phyloP scores from a whole-genome alignment of 2,113 vertebrate genomes.

The Cyprinodon brontotheroides region DNA sequence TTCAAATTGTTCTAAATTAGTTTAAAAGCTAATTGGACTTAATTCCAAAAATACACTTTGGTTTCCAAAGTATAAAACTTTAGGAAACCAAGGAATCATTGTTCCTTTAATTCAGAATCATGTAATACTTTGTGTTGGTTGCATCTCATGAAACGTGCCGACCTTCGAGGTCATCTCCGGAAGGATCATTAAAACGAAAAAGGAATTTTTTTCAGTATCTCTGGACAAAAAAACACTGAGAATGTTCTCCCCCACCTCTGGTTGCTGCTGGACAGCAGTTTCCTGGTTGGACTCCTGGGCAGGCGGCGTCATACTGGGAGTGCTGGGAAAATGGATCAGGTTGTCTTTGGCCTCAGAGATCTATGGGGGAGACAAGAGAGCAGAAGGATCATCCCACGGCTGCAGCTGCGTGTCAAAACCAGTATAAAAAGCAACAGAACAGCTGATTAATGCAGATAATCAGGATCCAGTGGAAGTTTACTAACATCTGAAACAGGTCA shows the following conservation, averaged over 20 bases:
- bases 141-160: no score
- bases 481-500: neutral
- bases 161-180: neutral
- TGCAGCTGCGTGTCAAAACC: no score
- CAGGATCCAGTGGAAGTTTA: neutral
- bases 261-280: slow-evolving; percentile 26
- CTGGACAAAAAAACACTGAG: no score
- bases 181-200: neutral
- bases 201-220: no score
- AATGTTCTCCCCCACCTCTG: slow-evolving; percentile 51
- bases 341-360: slow-evolving; percentile 86
- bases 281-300: slow-evolving; percentile 61
- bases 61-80: no score
- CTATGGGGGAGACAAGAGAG: slow-evolving; percentile 57
- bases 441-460: neutral
- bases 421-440: no score
- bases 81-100: neutral
- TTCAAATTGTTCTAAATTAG: no score
- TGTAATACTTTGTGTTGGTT: neutral
- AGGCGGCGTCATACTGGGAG: slow-evolving; percentile 64
- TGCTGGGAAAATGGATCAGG: slow-evolving; percentile 81
- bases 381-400: neutral
- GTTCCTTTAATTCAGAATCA: neutral
- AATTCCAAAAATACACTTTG: no score
- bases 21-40: no score